Evolutionary conservation across 2,113 vertebrate species (phyloP).

Genomic region (Mionectes macconnelli): DNA sequence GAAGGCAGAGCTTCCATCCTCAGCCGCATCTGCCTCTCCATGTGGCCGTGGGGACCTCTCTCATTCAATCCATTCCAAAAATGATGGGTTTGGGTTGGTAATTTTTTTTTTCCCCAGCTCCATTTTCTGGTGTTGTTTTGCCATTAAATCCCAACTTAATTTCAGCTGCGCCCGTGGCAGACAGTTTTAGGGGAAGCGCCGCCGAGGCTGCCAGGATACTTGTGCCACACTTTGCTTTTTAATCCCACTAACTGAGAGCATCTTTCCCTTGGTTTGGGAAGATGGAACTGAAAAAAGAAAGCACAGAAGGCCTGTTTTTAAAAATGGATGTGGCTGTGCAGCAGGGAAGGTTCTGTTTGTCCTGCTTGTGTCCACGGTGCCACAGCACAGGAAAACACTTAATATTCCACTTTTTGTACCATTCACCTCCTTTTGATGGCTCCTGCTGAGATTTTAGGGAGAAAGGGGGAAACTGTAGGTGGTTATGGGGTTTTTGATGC

Average conservation of each 20-base stretch:
- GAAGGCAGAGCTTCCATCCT: not conserved
- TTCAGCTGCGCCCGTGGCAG: slow-evolving; percentile 12
- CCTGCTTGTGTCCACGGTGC: fast-evolving
- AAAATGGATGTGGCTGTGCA: not conserved
- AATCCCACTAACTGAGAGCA: not conserved
- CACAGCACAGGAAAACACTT: not conserved
- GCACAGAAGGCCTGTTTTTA: not conserved
- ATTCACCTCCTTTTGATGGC: not conserved
- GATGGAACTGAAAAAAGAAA: not conserved
- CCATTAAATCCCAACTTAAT: not conserved
- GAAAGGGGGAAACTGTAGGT: not conserved
- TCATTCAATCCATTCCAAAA: not conserved
- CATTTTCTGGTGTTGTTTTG: not conserved
- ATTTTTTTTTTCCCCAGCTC: not conserved
- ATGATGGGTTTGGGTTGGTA: fast-evolving
- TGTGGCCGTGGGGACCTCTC: not conserved
- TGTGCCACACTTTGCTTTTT: not conserved
- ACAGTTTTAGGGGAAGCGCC: not conserved
- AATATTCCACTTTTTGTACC: not conserved
- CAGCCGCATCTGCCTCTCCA: not conserved
- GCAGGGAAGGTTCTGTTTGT: not conserved
- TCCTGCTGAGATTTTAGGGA: not conserved
- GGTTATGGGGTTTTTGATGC: not conserved
- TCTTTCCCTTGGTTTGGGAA: not conserved
- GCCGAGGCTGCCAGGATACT: not conserved